Evolutionary conservation across 2,888 invertebrate genomes (phyloP), one percentile per base, ranked within the genome.

Genomic region (Nomada hirtipes): DNA sequence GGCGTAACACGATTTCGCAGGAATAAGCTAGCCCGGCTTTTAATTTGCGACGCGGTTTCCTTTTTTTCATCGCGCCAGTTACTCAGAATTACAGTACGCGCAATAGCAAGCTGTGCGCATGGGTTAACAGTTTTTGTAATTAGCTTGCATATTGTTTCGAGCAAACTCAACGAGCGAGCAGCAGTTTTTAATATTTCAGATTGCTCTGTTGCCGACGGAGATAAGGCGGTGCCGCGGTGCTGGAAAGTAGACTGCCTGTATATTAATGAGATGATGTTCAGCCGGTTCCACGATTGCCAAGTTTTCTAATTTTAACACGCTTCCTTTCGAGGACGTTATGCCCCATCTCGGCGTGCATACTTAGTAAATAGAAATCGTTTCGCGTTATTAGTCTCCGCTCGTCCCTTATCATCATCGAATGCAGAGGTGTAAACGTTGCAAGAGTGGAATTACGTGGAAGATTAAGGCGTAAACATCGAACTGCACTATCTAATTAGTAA

Each of bases 401-500:
- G 47, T 47, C 15, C 0, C 47, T 13, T 15, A 15, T 23, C 42
- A 55, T 26, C 36, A 9, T 42, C 55, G 23, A 23, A 13, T 18
- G 36, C 42, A 23, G 36, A 44, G 18, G 10, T 2, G 11, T 4
- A 4, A 3, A 11, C 7, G 13, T 2, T 26, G 3, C 71, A 7
- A 11, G 13, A 11, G 10, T 11, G 15, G 42, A 26, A 7, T 18
- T n/a, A 26, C 13, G 42, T 29, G 2, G 57, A 18, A 20, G 70
- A 79, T 77, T 71, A 77, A 77, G 65, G 47, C 55, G 60, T 77
- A 79, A 71, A 79, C 79, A 79, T 67, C 79, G 60, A 79, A 79
- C 70, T 60, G 79, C 79, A 79, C 79, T 79, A 77, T 79, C 79
- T 77, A 77, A 79, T 79, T 77, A 77, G 77, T 64, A 65, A 79